Percentiles rank a stretch among this genome's conserved stretches.
These are phyloP conservation scores for Drosophila gunungcola DNA, from an alignment of 1,140 invertebrate species.

Conservation along the genomic window DNA sequence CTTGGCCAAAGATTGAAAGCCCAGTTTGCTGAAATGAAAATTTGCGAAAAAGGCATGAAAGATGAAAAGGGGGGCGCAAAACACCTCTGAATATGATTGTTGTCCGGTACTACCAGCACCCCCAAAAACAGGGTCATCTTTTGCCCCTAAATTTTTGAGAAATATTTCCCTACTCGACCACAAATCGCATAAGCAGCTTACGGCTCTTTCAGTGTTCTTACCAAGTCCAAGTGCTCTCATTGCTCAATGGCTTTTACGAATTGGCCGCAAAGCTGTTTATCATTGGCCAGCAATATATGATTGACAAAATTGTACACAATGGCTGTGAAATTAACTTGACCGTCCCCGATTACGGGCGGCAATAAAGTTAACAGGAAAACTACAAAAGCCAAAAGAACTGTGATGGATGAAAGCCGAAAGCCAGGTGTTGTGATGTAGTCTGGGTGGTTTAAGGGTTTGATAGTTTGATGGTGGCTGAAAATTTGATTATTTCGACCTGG, in stretches of 20 bases:
- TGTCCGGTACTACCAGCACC: not conserved
- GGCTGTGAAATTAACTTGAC: constrained; percentile 14
- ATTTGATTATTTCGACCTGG: constrained; percentile 68
- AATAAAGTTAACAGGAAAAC: constrained; percentile 22
- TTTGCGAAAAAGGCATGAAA: constrained; percentile 4
- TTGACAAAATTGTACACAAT: constrained; percentile 2
- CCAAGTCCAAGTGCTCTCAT: not conserved
- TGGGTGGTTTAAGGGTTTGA: not conserved
- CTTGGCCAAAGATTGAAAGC: constrained; percentile 35
- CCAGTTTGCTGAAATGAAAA: constrained; percentile 36
- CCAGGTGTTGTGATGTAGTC: constrained; percentile 6
- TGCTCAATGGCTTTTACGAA: constrained; percentile 18
- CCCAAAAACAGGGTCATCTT: not conserved
- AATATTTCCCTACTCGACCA: not conserved
- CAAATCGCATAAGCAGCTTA: constrained; percentile 22
- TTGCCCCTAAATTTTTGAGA: not conserved
- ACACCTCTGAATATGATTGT: constrained; percentile 3
- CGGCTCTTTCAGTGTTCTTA: constrained; percentile 16
- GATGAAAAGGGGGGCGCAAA: not conserved
- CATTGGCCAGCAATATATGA: constrained; percentile 17
- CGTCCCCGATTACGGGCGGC: not conserved
- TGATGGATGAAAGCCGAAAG: constrained; percentile 10
- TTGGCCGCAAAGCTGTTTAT: constrained; percentile 34
- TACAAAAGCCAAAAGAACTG: constrained; percentile 7
- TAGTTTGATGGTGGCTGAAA: constrained; percentile 12